Conservation (phyloP, 1,140 invertebrate species). For the Apocrypta bakeri region DNA sequence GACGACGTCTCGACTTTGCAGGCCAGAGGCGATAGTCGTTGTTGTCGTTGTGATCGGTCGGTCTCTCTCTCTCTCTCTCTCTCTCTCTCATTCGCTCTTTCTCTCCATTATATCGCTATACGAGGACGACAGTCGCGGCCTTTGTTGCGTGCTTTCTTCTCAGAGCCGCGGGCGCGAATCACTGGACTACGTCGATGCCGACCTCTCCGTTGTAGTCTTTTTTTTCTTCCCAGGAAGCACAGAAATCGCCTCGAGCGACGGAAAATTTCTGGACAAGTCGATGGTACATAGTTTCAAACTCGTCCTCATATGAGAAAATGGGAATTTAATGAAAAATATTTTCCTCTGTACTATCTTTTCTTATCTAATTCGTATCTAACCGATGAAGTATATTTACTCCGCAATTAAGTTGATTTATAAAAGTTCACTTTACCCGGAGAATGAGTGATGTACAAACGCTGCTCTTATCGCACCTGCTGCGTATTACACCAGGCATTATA, state of each 20-base stretch:
- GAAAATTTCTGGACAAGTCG: not conserved
- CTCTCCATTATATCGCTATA: not conserved
- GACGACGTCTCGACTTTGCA: not conserved
- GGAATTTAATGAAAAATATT: not conserved
- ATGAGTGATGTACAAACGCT: not conserved
- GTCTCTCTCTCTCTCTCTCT: not conserved
- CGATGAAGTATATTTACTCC: not conserved
- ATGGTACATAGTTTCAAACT: not conserved
- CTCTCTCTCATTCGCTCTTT: not conserved
- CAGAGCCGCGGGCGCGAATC: not conserved
- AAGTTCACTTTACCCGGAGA: not conserved
- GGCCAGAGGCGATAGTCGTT: constrained; percentile 11
- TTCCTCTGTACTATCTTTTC: not conserved
- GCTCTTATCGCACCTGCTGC: constrained; percentile 1
- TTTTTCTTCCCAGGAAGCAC: not conserved
- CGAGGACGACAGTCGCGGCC: not conserved
- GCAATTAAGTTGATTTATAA: no score
- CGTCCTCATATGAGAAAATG: not conserved
- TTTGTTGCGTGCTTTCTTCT: not conserved
- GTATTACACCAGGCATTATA: not conserved
- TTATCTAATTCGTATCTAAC: not conserved
- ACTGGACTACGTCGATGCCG: not conserved
- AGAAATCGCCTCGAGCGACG: not conserved
- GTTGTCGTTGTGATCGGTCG: not conserved
- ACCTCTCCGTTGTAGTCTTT: not conserved